Evolutionary conservation across 2,797 vertebrate genomes (phyloP).

Genomic region (Adelosebastes latens): DNA sequence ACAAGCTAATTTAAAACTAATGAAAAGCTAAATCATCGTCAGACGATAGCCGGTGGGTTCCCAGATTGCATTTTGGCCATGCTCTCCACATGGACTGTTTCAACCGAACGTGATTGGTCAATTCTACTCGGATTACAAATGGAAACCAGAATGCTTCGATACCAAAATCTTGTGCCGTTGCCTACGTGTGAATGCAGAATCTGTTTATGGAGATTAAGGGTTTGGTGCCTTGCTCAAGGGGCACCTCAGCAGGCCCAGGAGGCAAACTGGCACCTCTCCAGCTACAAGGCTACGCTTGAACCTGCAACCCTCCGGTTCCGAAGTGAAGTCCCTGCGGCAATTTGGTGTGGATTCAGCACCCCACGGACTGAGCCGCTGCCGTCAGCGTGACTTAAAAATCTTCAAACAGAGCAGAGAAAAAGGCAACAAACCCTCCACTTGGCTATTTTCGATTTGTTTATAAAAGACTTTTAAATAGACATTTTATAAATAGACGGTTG

Average conservation of each 20-base stretch:
- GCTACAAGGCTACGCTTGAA: not conserved
- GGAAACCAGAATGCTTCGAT: too few relatives aligned
- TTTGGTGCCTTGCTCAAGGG: not conserved
- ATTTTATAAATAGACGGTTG: conserved; percentile 28
- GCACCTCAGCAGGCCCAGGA: not conserved
- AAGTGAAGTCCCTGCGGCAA: not conserved
- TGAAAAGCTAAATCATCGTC: too few relatives aligned
- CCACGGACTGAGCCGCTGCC: not conserved
- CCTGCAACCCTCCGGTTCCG: not conserved
- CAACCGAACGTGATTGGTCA: too few relatives aligned
- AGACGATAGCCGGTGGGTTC: too few relatives aligned
- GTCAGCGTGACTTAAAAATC: not conserved
- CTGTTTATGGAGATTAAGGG: too few relatives aligned
- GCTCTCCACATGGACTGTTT: too few relatives aligned
- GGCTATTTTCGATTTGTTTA: conserved; percentile 14
- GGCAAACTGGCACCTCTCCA: not conserved
- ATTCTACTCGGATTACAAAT: too few relatives aligned
- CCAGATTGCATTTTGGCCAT: too few relatives aligned
- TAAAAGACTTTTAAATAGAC: conserved; percentile 18
- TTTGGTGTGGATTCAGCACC: too few relatives aligned
- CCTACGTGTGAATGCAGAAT: too few relatives aligned
- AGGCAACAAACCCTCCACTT: not conserved
- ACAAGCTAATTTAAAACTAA: too few relatives aligned
- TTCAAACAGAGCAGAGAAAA: conserved; percentile 2
- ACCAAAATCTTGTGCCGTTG: too few relatives aligned